Evolutionary conservation across 2,113 vertebrate species (phyloP), one percentile per base, ranked within the genome.

Genomic region (Nothocercus julius): DNA sequence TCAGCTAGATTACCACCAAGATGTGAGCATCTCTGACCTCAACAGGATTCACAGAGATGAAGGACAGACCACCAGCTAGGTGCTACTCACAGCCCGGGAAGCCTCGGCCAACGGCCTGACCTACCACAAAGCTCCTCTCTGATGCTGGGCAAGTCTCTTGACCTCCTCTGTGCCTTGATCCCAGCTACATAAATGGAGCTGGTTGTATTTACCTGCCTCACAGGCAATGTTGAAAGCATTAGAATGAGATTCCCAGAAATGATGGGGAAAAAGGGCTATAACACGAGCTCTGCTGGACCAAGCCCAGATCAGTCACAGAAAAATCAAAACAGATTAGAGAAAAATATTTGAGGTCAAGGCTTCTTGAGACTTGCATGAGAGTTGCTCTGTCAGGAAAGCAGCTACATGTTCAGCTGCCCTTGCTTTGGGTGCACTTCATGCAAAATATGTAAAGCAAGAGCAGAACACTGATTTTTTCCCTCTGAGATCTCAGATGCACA

Each of bases 51-150:
- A 3, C n/a, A 49, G 19, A 13, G 69, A 84, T 20, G 30, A 77
- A 83, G 49, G 53, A 51, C 1, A 0, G 45, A 24, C 30, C 70
- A 81, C 62, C 56, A 67, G 69, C 27, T 24, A 11, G 0, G 0
- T 44, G 59, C 44, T 36, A 27, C 13, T 79, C 27, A 75, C 61
- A 89, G 78, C n/a, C 74, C 44, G 19, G 40, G 69, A 82, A 91
- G 21, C 36, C 47, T 88, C 76, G n/a, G 53, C 53, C 21, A 5
- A 78, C 0, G 1, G 34, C 28, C 10, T 4, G 9, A 9, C 30
- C 42, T 36, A 74, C 84, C 7, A 1, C 22, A 42, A n/a, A 62
- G 30, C 16, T 85, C 67, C 32, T 85, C 53, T 45, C 24, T 17
- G 38, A 61, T 1, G 6, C 45, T 22, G 14, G 13, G 34, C 15